Base-by-base conservation (phyloP, 1,140 invertebrate genomes). In the Megathymus violae region DNA sequence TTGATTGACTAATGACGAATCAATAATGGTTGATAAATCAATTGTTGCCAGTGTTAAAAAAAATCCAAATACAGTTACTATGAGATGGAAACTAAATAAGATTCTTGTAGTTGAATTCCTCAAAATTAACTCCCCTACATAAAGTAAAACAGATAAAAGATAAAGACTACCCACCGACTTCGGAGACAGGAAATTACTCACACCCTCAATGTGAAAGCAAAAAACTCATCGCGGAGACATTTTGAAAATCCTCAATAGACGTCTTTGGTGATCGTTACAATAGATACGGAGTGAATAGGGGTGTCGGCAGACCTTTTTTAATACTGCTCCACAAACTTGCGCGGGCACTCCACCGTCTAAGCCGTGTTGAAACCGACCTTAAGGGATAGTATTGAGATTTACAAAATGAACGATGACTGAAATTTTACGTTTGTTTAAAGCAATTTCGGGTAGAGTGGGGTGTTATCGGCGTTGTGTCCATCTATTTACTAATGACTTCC, bases 401-500 rank as follows among this genome's bases (percentile, higher is more conserved):
- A 6, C 11, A 27, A 17, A 38, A 64, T 40, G 16, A 11, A n/a
- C 5, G 0, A 16, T 41, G 19, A 4, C 47, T 47, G 50, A 64
- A 62, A 50, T 51, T 17, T 52, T 64, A 59, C 14, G 50, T 67
- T 62, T 70, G 70, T 64, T 67, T 63, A 67, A 79, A 77, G 77
- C 81, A 89, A 83, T 88, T 82, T 87, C 48, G 72, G 78, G 76
- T 70, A 80, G 83, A 82, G 74, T 73, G 74, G 81, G 82, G 85
- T 68, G 79, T 80, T 88, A 84, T 84, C 87, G 69, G 67, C 65
- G 72, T 80, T 76, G 78, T 84, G 81, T 79, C 80, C 85, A 81
- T 89, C 86, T 87, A 89, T 89, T 89, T 87, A 87, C 79, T 89
- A 89, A 89, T 89, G 87, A 89, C 85, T 88, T 89, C 87, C 87